Conservation (phyloP, 2,113 vertebrate genomes). For the Fregata magnificens region DNA sequence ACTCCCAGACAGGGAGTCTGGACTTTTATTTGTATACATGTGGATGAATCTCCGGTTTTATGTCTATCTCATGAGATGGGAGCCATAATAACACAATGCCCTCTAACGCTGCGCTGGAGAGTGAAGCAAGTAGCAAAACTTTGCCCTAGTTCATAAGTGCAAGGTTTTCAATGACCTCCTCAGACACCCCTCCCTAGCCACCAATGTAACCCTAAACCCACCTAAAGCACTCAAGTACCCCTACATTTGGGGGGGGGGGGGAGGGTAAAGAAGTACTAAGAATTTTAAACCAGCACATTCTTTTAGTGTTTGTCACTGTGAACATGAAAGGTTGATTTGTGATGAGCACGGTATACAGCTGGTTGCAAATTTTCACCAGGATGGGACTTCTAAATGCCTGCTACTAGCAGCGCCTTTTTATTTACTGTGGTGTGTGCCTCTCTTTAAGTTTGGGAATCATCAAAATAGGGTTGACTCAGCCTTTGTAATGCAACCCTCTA, state of each 20-base stretch:
- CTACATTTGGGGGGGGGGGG: background rate
- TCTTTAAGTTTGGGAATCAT: constrained; percentile 58
- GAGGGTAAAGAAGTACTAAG: background rate
- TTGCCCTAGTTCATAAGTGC: background rate
- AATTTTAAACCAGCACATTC: background rate
- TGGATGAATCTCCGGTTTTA: background rate
- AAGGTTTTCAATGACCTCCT: background rate
- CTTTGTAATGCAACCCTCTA: constrained; percentile 59
- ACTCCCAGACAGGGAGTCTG: background rate
- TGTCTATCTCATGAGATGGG: background rate
- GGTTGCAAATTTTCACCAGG: constrained; percentile 33
- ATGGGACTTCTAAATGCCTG: constrained; percentile 53
- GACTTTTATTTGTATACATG: background rate
- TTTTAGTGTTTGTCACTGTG: constrained; percentile 17
- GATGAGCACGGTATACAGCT: background rate
- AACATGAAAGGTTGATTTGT: constrained; percentile 39
- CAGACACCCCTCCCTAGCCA: background rate
- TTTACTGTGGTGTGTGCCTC: constrained; percentile 48
- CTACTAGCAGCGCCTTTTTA: constrained; percentile 1
- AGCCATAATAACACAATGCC: background rate
- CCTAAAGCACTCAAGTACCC: background rate
- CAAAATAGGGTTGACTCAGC: constrained; percentile 53
- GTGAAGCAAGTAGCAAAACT: background rate
- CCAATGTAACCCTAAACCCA: background rate
- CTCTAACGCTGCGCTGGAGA: background rate